A percentile compares a stretch with the other conserved stretches of the same genome.
Evolutionary conservation across 1,140 invertebrate species (phyloP).

Genomic region (Panagrolaimus sp.): DNA sequence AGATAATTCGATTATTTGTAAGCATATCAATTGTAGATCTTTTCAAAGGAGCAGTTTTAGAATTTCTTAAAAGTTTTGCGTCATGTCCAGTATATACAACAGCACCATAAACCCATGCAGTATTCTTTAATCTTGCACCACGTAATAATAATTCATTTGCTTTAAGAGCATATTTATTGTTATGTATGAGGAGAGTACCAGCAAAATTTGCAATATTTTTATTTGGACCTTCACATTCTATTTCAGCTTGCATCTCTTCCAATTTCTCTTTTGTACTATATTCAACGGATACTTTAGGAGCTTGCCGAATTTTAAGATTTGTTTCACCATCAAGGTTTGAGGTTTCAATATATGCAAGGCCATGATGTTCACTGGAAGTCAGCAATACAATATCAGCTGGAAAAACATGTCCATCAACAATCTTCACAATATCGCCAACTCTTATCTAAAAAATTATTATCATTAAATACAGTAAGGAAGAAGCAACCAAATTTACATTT

Average conservation of each 20-base stretch:
- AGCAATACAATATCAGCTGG: slow-evolving; percentile 84
- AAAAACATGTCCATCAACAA: slow-evolving; percentile 83
- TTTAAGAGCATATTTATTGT: slow-evolving; percentile 66
- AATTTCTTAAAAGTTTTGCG: slow-evolving; percentile 56
- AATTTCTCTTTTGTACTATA: slow-evolving; percentile 72
- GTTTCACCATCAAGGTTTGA: slow-evolving; percentile 98
- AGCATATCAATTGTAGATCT: slow-evolving; percentile 54
- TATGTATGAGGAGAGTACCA: slow-evolving; percentile 70
- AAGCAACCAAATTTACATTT: slow-evolving; percentile 32
- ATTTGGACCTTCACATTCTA: slow-evolving; percentile 93
- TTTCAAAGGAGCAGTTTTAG: slow-evolving; percentile 55
- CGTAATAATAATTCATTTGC: slow-evolving; percentile 88
- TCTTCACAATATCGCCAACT: slow-evolving; percentile 85
- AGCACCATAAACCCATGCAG: slow-evolving; percentile 79
- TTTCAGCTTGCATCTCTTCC: slow-evolving; percentile 69
- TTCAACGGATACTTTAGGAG: slow-evolving; percentile 70
- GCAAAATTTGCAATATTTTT: slow-evolving; percentile 91
- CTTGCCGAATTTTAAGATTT: slow-evolving; percentile 90
- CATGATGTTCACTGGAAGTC: slow-evolving; percentile 88
- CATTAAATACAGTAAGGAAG: slow-evolving; percentile 17
- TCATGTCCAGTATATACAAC: slow-evolving; percentile 58
- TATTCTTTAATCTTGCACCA: slow-evolving; percentile 90
- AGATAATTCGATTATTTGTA: slow-evolving; percentile 68
- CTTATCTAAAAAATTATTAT: slow-evolving; percentile 64
- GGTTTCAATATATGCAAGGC: slow-evolving; percentile 99